Evolutionary conservation across 2,113 vertebrate genomes (phyloP), one percentile per base, ranked within the genome.

Genomic region (Archocentrus centrarchus): DNA sequence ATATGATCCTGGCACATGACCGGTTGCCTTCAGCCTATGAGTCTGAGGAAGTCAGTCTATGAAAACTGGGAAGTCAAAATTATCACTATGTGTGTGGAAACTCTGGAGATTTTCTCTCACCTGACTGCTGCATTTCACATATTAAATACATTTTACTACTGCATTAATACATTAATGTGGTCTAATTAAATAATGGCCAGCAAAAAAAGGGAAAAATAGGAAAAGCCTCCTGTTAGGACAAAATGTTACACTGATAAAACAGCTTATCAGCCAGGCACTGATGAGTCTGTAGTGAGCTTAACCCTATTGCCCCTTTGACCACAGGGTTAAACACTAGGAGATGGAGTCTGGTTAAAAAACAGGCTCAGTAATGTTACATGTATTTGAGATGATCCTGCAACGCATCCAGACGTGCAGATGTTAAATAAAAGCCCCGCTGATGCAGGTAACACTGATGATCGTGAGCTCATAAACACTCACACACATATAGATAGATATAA

Each of bases 1-100:
- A 95, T 94, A 95, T 96, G 95, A 94, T 81, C 39, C 18, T 35
- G 59, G 87, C 95, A 93, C 92, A 95, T 95, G 95, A 95, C 93
- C 82, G 59, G 22, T 77, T 86, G 82, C 77, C 70, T 70, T 57
- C 30, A 58, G 24, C 30, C 63, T 66, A 11, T 77, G 58, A 77
- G 27, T 27, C 27, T 79, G 57, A 92, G 95, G 95, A 96, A 96
- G 93, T 96, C 37, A 39, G 37, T 10, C 37, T 39, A 39, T 39
- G 92, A 94, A 70, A 90, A 87, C 77, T 90, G 88, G 89, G 80
- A 91, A 94, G 86, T 92, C 60, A 37, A 86, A 61, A 32, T 66
- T 13, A 59, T 77, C 47, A 79, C 30, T 82, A 20, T 68, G 64
- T 82, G 61, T 84, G 64, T 50, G 66, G 84, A 91, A 89, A 85